Conservation (phyloP, 2,113 vertebrate species). For the Pipa parva region DNA sequence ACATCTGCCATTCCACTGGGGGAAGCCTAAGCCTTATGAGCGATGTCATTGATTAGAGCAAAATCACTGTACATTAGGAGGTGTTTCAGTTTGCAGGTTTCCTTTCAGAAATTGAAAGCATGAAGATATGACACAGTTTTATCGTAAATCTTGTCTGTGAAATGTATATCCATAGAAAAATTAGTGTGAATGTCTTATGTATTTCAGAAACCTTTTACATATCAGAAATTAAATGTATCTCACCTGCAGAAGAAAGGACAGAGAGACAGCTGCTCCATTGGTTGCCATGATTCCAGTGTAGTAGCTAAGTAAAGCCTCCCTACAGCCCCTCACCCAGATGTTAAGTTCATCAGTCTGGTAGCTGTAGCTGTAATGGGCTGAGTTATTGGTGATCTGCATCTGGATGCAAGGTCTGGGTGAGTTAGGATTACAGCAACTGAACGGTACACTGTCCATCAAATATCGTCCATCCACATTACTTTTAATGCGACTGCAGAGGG, state of each 20-base stretch:
- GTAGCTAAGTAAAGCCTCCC: constrained; percentile 67
- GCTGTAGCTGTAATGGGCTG: constrained; percentile 70
- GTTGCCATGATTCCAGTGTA: constrained; percentile 72
- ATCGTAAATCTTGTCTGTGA: no score
- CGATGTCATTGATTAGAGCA: no score
- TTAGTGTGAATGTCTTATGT: no score
- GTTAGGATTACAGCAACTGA: constrained; percentile 75
- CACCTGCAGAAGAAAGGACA: constrained; percentile 69
- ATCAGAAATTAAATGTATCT: not conserved
- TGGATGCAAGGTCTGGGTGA: constrained; percentile 74
- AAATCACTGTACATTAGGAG: no score
- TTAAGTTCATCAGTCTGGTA: constrained; percentile 71
- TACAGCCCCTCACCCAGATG: constrained; percentile 64
- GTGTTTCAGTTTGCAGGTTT: no score
- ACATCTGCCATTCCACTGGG: no score
- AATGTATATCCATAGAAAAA: no score
- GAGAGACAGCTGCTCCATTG: constrained; percentile 64
- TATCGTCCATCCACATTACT: constrained; percentile 74
- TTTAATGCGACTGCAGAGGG: constrained; percentile 57
- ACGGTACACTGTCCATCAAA: constrained; percentile 71
- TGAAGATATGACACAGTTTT: no score
- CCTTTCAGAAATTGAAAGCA: no score
- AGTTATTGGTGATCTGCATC: constrained; percentile 66
- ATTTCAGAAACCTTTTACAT: no score
- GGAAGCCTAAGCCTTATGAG: no score